Base-by-base conservation (phyloP, 2,797 vertebrate species). In the Chelon auratus region DNA sequence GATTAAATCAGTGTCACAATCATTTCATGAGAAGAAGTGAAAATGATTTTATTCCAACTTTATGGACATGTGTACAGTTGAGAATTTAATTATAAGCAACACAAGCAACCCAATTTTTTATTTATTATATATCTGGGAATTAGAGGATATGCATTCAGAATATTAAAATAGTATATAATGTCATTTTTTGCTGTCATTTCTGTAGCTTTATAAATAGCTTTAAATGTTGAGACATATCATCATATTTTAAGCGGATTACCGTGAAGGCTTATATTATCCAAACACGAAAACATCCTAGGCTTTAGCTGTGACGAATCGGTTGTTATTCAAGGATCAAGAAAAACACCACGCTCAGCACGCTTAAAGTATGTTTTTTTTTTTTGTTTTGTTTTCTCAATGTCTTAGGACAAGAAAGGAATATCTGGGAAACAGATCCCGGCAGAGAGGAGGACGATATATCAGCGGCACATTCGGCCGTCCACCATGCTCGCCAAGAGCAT, bases 401-500 rank as follows among this genome's bases (percentile, higher is more conserved):
- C n/a, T 8, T 65, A 99, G 98, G 97, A 98, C 91, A 99, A 98
- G 89, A 99, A 99, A 78, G 98, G 98, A 2, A 87, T 99, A 70
- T 89, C 95, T 2, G 97, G 95, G 69, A 99, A 99, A 89, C 95
- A 94, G 48, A 91, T 94, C 65, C 93, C 94, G 51, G 91, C 96
- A 12, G 97, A 99, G 81, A 94, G 97, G 87, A 96, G 97, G 90
- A 88, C 94, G 2, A 94, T 97, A 8, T 99, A 97, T 84, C 97
- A 98, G 90, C 94, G 97, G 76, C 97, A 98, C 72, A 94, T 97
- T 63, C 95, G 96, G 42, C 93, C 97, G 0, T 97, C 98, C 43
- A 97, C 97, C 87, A 94, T 99, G 93, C 93, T 99, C 89, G 97
- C 98, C 69, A 99, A 99, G 91, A 99, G 97, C 93, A 99, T 99